phyloP scores from a whole-genome alignment of 2,113 vertebrate species.

The Brienomyrus brachyistius region DNA sequence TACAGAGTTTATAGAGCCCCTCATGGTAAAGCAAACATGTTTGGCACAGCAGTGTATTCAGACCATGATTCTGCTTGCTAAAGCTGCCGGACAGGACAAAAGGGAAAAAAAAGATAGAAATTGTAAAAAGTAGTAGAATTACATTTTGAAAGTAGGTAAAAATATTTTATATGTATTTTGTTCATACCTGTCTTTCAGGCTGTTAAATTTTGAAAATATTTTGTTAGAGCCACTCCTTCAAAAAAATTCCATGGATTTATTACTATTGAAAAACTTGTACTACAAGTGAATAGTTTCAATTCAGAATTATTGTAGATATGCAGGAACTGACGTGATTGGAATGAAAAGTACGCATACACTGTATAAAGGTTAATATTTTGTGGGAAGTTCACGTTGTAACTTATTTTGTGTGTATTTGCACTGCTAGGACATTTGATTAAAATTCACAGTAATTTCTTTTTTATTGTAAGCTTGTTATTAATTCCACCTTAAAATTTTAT shows the following conservation, averaged over 20 bases:
- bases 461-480: background rate
- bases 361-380: background rate
- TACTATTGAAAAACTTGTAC: background rate
- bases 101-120: background rate
- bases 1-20: too few relatives aligned
- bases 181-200: background rate
- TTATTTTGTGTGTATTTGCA: too few relatives aligned
- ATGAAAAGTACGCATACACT: background rate
- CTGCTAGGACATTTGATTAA: too few relatives aligned
- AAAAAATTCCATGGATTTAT: background rate
- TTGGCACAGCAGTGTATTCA: too few relatives aligned
- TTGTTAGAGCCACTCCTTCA: background rate
- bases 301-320: background rate
- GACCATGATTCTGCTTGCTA: too few relatives aligned
- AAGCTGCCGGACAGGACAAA: too few relatives aligned
- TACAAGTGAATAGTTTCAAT: background rate
- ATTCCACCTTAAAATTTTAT: background rate
- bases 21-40: too few relatives aligned
- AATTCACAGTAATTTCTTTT: background rate
- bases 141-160: background rate
- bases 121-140: background rate
- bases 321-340: background rate
- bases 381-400: background rate
- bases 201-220: background rate
- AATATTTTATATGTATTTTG: background rate